Evolutionary conservation across 1,140 invertebrate species (phyloP).

Genomic region (Zeugodacus cucurbitae): DNA sequence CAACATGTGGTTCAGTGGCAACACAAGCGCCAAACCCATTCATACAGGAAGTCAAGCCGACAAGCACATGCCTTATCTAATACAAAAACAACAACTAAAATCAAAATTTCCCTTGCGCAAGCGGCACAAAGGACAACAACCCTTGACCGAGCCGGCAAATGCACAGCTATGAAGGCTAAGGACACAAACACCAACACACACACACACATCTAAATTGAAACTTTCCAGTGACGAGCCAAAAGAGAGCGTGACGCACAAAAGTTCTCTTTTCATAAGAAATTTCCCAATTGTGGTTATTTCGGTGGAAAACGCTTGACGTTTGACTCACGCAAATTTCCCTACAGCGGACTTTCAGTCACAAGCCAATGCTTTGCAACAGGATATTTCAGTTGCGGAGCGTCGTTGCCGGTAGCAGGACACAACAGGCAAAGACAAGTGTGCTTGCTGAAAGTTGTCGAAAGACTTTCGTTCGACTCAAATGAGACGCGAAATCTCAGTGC

Average conservation of each 20-base stretch:
- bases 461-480: neutral
- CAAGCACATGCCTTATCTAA: neutral
- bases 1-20: slow-evolving; percentile 31
- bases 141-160: slow-evolving; percentile 5
- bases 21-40: neutral
- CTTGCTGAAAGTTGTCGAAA: neutral
- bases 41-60: neutral
- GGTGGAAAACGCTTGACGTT: neutral
- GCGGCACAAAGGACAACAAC: slow-evolving; percentile 10
- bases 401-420: neutral
- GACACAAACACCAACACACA: neutral
- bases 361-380: neutral
- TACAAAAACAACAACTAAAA: neutral
- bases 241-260: neutral
- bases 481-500: neutral
- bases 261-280: neutral
- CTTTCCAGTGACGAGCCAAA: neutral
- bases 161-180: slow-evolving; percentile 25
- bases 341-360: neutral
- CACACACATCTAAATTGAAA: neutral
- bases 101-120: neutral
- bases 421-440: neutral
- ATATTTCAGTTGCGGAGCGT: slow-evolving; percentile 28
- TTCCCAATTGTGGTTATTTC: slow-evolving; percentile 13
- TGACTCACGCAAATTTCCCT: neutral